Base-by-base conservation (phyloP, 2,888 invertebrate species). In the Thymelicus lineola region DNA sequence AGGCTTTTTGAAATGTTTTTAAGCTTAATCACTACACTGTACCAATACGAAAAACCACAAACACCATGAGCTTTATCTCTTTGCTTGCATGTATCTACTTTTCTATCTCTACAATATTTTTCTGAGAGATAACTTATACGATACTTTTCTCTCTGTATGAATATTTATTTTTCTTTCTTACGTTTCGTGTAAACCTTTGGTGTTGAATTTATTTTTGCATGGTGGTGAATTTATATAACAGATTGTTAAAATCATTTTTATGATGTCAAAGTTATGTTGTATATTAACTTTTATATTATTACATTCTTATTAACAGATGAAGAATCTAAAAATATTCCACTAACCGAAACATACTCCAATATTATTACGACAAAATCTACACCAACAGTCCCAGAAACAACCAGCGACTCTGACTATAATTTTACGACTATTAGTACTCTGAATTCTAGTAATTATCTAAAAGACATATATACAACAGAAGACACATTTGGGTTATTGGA, bases 291-390 rank as follows among this genome's bases (percentile, higher is more conserved):
- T 65, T 84, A 35, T 84, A 72, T 87, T 90, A 82, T 90, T 88
- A 78, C 82, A 82, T 91, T 91, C 90, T 88, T 77, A 91, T 93
- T 92, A 93, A 93, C 93, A 93, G 93, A 93, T 93, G 91, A 87
- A 81, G 85, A 86, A 85, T 86, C 88, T 89, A 90, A 88, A 89
- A 83, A 86, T 90, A 76, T 88, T 87, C 87, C 87, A 93, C 90
- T 93, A 93, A 92, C 91, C 77, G 92, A 91, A 87, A 88, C 84
- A 82, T 78, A 85, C 86, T 82, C 81, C 81, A 84, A 88, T 79
- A 81, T 77, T 75, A 81, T 81, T 68, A 85, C 85, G 75, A 83
- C 84, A 66, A 81, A 73, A 70, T 73, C 74, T 42, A 73, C 83
- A 71, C 75, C 79, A 79, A 86, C 78, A 79, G 80, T 80, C 75